Percentiles rank a stretch among this genome's conserved stretches.
Conservation (phyloP, 1,140 invertebrate genomes). For the Lerema accius region DNA sequence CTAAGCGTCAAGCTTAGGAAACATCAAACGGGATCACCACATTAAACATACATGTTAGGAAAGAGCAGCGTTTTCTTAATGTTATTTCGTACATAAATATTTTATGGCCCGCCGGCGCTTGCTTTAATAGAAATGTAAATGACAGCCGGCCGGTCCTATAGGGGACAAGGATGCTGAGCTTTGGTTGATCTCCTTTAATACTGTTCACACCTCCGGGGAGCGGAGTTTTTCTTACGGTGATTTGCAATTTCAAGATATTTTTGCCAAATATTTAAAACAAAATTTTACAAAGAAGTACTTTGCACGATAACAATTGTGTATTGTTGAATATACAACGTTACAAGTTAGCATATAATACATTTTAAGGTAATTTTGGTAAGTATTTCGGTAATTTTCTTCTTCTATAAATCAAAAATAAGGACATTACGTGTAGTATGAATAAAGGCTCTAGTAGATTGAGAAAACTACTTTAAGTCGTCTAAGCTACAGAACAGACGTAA, state of each 20-base stretch:
- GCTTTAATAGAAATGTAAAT: slow-evolving; percentile 72
- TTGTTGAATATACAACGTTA: too few species aligned
- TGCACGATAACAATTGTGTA: too few species aligned
- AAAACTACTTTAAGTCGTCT: background rate
- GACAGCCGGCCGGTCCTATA: slow-evolving; percentile 33
- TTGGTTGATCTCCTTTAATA: slow-evolving; percentile 29
- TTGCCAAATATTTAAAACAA: background rate
- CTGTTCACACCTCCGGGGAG: slow-evolving; percentile 17
- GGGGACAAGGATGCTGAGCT: slow-evolving; percentile 15
- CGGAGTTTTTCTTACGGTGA: background rate
- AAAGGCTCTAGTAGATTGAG: background rate
- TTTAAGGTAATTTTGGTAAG: too few species aligned
- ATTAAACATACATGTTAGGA: slow-evolving; percentile 73
- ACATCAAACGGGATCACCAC: slow-evolving; percentile 69
- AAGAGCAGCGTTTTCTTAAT: slow-evolving; percentile 69
- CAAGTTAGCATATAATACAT: too few species aligned
- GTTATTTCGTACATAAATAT: slow-evolving; percentile 74
- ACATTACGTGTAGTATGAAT: too few species aligned
- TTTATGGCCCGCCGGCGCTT: slow-evolving; percentile 49
- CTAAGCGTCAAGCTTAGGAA: slow-evolving; percentile 47
- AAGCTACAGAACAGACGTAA: background rate
- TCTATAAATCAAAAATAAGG: too few species aligned
- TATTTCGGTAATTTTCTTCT: too few species aligned
- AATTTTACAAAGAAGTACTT: too few species aligned
- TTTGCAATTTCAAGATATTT: background rate